Base-by-base conservation (phyloP, 2,113 vertebrate species). In the Malurus alboscapulatus region DNA sequence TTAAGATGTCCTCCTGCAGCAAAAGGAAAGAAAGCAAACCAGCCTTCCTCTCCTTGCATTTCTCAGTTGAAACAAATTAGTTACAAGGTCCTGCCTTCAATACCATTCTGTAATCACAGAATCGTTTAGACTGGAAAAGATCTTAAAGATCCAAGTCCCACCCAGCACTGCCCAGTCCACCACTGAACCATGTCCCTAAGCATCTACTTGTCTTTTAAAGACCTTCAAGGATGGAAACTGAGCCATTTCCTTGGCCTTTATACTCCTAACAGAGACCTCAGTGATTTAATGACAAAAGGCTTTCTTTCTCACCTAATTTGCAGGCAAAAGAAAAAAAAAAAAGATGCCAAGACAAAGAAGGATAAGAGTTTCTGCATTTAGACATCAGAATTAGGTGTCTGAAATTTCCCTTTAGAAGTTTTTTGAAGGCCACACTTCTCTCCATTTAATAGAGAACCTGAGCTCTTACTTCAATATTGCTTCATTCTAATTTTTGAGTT, bases 91-190 rank as follows among this genome's bases (percentile, higher is more conserved):
- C 44, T 86, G 21, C 32, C 29, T 66, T 65, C 44, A 55, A 42
- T 54, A 76, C 27, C 14, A 14, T 5, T 38, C 38, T 36, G 19
- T 67, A 84, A 50, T 38, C n/a, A 54, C 25, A 40, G 40, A 66
- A 51, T 51, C 1, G 0, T 61, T 82, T 54, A 18, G 17, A 32
- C 42, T 36, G 34, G 42, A 48, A 40, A 61, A 68, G 24, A 18
- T 68, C 17, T 55, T 61, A 40, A 34, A 61, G 54, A 61, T 40
- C 0, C 0, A 1, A 61, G 40, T 55, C 48, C 12, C 6, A 76
- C 20, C 5, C 47, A 30, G 34, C 25, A 42, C 30, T 79, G 34
- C 20, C 34, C 22, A 42, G 21, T 36, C 29, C 48, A 62, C 30
- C 4, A 1, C 25, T 68, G 68, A 61, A 68, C 38, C 20, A 48